Conservation (phyloP, 2,888 invertebrate genomes). For the Scelioninae gen. 1 region DNA sequence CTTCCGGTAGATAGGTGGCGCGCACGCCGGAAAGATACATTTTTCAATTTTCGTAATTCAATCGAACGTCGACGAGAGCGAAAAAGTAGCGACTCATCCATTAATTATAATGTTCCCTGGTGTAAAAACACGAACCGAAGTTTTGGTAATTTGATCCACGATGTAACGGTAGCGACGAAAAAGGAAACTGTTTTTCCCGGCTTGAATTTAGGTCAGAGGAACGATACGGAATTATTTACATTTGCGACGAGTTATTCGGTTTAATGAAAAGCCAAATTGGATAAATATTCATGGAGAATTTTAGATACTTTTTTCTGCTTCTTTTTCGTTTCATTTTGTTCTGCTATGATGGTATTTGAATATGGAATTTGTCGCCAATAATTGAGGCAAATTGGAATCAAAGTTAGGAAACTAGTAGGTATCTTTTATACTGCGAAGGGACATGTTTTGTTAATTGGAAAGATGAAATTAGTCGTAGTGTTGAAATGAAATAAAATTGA, state of each 20-base stretch:
- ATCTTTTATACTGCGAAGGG: slow-evolving; percentile 9
- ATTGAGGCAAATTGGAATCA: slow-evolving; percentile 28
- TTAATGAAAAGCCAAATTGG: slow-evolving; percentile 8
- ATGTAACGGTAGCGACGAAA: background rate
- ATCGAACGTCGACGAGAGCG: slow-evolving; percentile 20
- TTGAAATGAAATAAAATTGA: slow-evolving; percentile 24
- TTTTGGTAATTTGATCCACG: slow-evolving; percentile 16
- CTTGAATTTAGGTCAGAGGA: slow-evolving; percentile 13
- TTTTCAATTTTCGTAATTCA: slow-evolving; percentile 53
- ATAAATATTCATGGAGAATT: slow-evolving; percentile 24
- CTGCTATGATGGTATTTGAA: slow-evolving; percentile 18
- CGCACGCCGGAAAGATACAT: slow-evolving; percentile 42
- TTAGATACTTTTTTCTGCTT: background rate
- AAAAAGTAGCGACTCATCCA: slow-evolving; percentile 19
- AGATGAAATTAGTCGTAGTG: slow-evolving; percentile 14
- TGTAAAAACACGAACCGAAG: slow-evolving; percentile 8
- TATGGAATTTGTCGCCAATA: slow-evolving; percentile 30
- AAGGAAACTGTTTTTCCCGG: slow-evolving; percentile 17
- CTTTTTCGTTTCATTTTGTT: slow-evolving; percentile 2
- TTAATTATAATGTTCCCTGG: slow-evolving; percentile 31
- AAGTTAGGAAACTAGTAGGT: slow-evolving; percentile 5
- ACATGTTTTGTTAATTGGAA: slow-evolving; percentile 32
- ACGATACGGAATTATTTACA: slow-evolving; percentile 1
- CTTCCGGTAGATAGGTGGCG: slow-evolving; percentile 9
- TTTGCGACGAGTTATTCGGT: slow-evolving; percentile 3